phyloP scores from a whole-genome alignment of 64 coral and sea anemone genomes.

The Acropora tenuis region DNA sequence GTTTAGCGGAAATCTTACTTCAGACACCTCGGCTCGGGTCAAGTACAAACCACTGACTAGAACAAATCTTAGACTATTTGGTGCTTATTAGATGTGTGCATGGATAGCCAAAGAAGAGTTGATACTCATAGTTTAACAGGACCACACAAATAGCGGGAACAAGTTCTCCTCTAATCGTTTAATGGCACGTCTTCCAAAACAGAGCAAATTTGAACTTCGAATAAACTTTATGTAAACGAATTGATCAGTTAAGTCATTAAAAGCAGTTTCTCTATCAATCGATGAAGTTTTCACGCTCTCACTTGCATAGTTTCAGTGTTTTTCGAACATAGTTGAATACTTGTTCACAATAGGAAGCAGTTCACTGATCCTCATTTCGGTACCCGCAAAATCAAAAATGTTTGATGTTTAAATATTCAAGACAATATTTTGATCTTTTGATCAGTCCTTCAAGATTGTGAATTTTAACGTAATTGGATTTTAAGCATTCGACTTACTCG shows the following conservation, averaged over 20 bases:
- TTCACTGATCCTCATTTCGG: neutral
- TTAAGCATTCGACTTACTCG: neutral
- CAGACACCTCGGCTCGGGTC: no score
- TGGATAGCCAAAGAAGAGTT: no score
- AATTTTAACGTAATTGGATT: neutral
- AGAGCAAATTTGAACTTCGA: no score
- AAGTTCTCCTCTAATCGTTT: no score
- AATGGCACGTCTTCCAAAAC: no score
- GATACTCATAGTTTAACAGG: no score
- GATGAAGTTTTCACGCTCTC: neutral
- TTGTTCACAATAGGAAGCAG: neutral
- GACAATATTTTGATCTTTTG: slow-evolving; percentile 33
- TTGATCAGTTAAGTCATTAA: neutral
- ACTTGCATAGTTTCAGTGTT: neutral
- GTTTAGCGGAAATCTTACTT: no score
- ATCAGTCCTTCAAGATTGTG: neutral
- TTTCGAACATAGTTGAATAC: neutral
- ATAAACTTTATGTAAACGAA: no score
- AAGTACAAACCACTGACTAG: no score
- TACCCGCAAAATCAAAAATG: slow-evolving; percentile 15
- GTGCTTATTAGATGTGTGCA: no score
- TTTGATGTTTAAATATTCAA: slow-evolving; percentile 47
- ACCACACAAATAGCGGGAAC: no score
- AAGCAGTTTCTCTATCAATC: neutral
- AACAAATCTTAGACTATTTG: no score